Conservation (phyloP, 1,140 invertebrate genomes). For the Chymomyza costata region DNA sequence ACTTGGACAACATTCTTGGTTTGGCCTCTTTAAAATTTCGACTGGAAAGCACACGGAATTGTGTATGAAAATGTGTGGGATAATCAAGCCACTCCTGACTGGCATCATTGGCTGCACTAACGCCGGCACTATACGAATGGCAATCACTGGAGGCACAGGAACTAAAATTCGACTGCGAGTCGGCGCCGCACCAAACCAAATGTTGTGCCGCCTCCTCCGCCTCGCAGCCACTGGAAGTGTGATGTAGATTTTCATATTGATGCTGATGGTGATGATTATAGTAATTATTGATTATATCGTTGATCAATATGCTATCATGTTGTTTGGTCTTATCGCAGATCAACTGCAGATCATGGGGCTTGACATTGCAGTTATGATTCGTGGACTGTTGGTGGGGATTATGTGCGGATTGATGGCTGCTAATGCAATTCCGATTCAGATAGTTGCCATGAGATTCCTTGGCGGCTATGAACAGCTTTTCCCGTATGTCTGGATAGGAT, state of each 20-base stretch:
- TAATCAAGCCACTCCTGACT: constrained; percentile 78
- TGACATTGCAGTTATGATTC: neutral
- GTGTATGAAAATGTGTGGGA: constrained; percentile 88
- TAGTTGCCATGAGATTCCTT: constrained; percentile 76
- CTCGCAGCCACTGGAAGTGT: constrained; percentile 35
- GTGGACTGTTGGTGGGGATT: constrained; percentile 8
- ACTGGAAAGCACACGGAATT: constrained; percentile 84
- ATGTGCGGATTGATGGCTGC: constrained; percentile 48
- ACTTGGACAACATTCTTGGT: constrained; percentile 85
- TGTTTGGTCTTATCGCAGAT: constrained; percentile 31
- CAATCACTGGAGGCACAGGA: constrained; percentile 80
- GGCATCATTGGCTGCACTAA: constrained; percentile 11
- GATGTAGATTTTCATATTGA: constrained; percentile 48
- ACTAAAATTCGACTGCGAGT: constrained; percentile 83
- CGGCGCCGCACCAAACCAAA: constrained; percentile 80
- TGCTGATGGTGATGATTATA: constrained; percentile 55
- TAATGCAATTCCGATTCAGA: constrained; percentile 79
- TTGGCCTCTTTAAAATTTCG: constrained; percentile 88
- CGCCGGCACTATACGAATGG: constrained; percentile 66
- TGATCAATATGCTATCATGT: constrained; percentile 58
- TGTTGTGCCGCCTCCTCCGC: constrained; percentile 83
- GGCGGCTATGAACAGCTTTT: constrained; percentile 83
- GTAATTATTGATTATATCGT: constrained; percentile 65
- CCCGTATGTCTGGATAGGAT: constrained; percentile 81
- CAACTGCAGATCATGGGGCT: neutral